A percentile compares a stretch with the other conserved stretches of the same genome.
phyloP scores from a whole-genome alignment of 2,888 invertebrate species.

The Aphodius sticticus region DNA sequence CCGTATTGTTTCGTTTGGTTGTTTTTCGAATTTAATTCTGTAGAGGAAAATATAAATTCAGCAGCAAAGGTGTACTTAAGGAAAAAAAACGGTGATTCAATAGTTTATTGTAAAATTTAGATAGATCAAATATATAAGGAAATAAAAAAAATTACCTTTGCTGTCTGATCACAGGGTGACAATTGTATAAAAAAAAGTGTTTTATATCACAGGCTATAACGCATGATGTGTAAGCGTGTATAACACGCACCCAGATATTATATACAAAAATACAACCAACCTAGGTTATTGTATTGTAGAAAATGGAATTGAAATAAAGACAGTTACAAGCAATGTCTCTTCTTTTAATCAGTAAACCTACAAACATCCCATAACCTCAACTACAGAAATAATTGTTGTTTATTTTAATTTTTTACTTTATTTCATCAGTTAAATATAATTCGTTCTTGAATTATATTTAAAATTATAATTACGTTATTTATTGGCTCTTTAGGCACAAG shows the following conservation, averaged over 20 bases:
- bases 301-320: conserved; percentile 61
- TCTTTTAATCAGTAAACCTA: background rate
- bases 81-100: conserved; percentile 34
- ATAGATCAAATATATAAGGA: conserved; percentile 30
- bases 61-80: conserved; percentile 43
- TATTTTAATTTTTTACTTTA: too few species aligned
- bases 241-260: conserved; percentile 49
- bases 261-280: conserved; percentile 43
- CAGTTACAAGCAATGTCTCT: conserved; percentile 52
- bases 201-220: conserved; percentile 58
- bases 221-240: conserved; percentile 52
- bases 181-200: conserved; percentile 50
- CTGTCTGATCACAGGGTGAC: conserved; percentile 45
- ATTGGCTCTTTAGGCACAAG: too few species aligned
- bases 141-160: conserved; percentile 40
- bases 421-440: too few species aligned
- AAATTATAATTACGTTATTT: too few species aligned
- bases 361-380: conserved; percentile 5
- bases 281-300: conserved; percentile 57
- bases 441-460: too few species aligned
- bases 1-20: conserved; percentile 26
- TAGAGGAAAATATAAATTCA: conserved; percentile 37
- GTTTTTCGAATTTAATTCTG: conserved; percentile 31
- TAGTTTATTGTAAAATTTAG: conserved; percentile 34
- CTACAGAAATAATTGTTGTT: background rate